Base-by-base conservation (phyloP, 2,888 invertebrate species). In the Pherbina coryleti region DNA sequence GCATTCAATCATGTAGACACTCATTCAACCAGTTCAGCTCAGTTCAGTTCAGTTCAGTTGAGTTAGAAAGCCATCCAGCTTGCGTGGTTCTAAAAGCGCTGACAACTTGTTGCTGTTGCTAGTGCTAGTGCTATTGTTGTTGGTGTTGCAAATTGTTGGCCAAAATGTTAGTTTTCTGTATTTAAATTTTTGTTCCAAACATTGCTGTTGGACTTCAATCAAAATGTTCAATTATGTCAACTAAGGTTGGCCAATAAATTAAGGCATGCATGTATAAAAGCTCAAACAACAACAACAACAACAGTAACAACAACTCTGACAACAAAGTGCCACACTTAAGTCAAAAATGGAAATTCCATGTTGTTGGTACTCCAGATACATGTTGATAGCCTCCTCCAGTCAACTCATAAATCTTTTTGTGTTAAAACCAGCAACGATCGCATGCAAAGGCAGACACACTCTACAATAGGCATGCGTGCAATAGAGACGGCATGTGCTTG, bases 141-240 rank as follows among this genome's bases (percentile, higher is more conserved):
- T 34, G 37, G 1, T 51, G 25, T 25, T 19, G 17, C 28, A 49
- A 49, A 34, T 19, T 19, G 37, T 37, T 11, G 31, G 57, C n/a
- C 37, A 31, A 72, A 37, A 57, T 72, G 34, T 34, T 71, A 51
- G 55, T 71, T 71, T 34, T 19, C 9, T 22, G 64, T 53, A 31
- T 51, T 74, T 53, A 60, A 17, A 60, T 57, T 22, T 37, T 19
- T 51, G 51, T 28, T 67, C 19, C 17, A 31, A 51, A 22, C 28
- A 28, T 49, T 14, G 57, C 34, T 60, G 73, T 44, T 70, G 17
- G 34, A 37, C 28, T 73, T 60, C 86, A 85, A 86, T 86, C 85
- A 84, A 84, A 84, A 85, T 57, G 55, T 51, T 44, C 77, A 77
- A 85, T 85, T 75, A 67, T 66, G 75, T 66, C 75, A 75, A 67